Evolutionary conservation across 2,113 vertebrate genomes (phyloP).

Genomic region (Syngnathus floridae): DNA sequence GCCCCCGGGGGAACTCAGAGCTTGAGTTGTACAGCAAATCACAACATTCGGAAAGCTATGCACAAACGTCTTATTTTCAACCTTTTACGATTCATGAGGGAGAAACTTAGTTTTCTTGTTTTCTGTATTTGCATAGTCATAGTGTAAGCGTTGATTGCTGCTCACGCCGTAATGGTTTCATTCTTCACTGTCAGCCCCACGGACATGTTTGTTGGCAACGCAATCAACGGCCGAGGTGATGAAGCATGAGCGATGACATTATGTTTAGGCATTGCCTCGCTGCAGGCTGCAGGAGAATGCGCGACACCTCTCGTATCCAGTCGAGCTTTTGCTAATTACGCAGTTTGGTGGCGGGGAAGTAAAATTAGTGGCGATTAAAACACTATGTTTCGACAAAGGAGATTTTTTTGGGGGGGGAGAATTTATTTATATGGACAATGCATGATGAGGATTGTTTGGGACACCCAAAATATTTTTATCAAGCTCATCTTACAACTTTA

Average conservation of each 20-base stretch:
- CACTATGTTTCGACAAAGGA: neutral
- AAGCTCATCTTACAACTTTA: too few relatives aligned
- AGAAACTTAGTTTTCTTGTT: conserved; percentile 34
- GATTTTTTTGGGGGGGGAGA: too few relatives aligned
- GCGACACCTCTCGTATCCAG: conserved; percentile 19
- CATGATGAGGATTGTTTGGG: too few relatives aligned
- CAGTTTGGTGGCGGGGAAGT: neutral
- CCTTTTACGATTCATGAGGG: conserved; percentile 18
- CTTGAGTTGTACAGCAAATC: conserved; percentile 9
- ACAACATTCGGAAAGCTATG: conserved; percentile 10
- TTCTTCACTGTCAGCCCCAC: conserved; percentile 38
- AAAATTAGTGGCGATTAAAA: neutral
- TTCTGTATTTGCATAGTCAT: conserved; percentile 31
- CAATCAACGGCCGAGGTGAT: conserved; percentile 41
- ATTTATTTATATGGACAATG: too few relatives aligned
- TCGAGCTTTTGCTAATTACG: neutral
- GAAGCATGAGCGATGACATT: conserved; percentile 45
- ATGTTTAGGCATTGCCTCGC: conserved; percentile 32
- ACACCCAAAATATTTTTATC: too few relatives aligned
- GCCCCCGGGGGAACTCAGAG: neutral
- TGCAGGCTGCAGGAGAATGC: conserved; percentile 31
- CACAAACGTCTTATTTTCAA: conserved; percentile 12
- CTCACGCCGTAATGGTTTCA: conserved; percentile 43
- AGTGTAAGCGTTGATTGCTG: conserved; percentile 36
- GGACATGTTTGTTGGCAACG: conserved; percentile 51